These are phyloP conservation scores for Achroia grisella DNA, from an alignment of 1,140 invertebrate genomes.

Conservation along the genomic window DNA sequence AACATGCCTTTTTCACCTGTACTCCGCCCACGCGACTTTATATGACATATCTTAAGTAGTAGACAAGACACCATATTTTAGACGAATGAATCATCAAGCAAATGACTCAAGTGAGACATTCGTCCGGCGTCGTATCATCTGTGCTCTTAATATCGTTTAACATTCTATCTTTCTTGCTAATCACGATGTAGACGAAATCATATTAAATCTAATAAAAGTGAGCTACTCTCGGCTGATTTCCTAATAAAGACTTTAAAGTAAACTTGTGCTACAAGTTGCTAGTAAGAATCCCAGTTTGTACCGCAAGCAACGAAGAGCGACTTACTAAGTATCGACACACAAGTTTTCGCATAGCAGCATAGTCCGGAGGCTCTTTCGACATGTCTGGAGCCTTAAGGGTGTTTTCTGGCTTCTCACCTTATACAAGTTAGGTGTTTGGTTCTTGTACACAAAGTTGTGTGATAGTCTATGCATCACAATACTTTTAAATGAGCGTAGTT, in stretches of 20 bases:
- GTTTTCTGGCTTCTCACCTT: not conserved
- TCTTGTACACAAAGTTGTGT: too few species aligned
- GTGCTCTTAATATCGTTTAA: not conserved
- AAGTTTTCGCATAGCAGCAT: constrained; percentile 8
- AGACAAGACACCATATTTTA: constrained; percentile 3
- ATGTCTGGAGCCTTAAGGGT: not conserved
- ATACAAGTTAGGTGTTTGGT: too few species aligned
- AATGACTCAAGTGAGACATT: constrained; percentile 1
- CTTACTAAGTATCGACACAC: constrained; percentile 7
- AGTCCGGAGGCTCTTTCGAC: constrained; percentile 1
- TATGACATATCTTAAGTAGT: too few species aligned
- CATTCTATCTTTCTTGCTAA: not conserved
- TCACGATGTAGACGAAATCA: too few species aligned
- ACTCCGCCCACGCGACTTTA: constrained; percentile 28
- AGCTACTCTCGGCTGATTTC: too few species aligned
- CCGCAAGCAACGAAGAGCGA: constrained; percentile 8
- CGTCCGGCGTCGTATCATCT: constrained; percentile 7
- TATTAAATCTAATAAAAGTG: too few species aligned
- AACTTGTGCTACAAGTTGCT: constrained; percentile 1
- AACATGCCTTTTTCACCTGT: constrained; percentile 34
- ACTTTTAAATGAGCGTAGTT: too few species aligned
- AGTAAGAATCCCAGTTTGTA: constrained; percentile 5
- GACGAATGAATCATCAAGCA: constrained; percentile 1
- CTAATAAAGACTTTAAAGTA: not conserved
- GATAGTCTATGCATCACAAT: too few species aligned